A percentile compares a stretch with the other conserved stretches of the same genome.
Evolutionary conservation across 2,888 invertebrate species (phyloP).

Genomic region (Mayetiola destructor): DNA sequence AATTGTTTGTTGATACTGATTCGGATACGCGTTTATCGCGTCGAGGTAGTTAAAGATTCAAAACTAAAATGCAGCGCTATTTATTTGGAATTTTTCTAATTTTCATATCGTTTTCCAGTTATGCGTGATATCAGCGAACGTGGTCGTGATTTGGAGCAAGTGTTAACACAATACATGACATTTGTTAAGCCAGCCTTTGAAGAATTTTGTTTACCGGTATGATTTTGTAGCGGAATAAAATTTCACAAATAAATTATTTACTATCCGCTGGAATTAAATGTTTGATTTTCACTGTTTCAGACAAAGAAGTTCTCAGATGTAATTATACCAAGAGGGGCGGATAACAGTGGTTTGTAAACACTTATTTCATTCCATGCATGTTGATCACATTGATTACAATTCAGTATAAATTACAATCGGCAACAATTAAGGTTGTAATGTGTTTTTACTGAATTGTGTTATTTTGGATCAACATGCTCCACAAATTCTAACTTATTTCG

Average conservation of each 20-base stretch:
- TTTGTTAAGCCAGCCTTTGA: conserved; percentile 99
- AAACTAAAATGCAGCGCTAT: conserved; percentile 4
- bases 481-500: not conserved
- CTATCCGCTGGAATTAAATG: not conserved
- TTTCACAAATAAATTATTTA: not conserved
- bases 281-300: conserved; percentile 35
- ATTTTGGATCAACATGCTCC: not conserved
- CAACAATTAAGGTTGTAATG: not conserved
- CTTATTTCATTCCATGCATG: not conserved
- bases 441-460: not conserved
- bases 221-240: conserved; percentile 26
- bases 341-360: conserved; percentile 70
- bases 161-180: conserved; percentile 91
- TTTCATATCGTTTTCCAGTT: conserved; percentile 42
- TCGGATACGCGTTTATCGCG: conserved; percentile 93
- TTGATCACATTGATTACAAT: too few species aligned
- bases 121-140: conserved; percentile 91
- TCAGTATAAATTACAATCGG: too few species aligned
- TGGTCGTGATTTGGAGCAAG: conserved; percentile 84
- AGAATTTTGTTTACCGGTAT: conserved; percentile 92
- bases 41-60: conserved; percentile 54
- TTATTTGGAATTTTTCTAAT: not conserved
- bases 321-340: conserved; percentile 96
- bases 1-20: conserved; percentile 97
- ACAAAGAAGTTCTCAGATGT: conserved; percentile 99